These are phyloP conservation scores for Seira musarum DNA, from an alignment of 2,888 invertebrate genomes.

Conservation along the genomic window DNA sequence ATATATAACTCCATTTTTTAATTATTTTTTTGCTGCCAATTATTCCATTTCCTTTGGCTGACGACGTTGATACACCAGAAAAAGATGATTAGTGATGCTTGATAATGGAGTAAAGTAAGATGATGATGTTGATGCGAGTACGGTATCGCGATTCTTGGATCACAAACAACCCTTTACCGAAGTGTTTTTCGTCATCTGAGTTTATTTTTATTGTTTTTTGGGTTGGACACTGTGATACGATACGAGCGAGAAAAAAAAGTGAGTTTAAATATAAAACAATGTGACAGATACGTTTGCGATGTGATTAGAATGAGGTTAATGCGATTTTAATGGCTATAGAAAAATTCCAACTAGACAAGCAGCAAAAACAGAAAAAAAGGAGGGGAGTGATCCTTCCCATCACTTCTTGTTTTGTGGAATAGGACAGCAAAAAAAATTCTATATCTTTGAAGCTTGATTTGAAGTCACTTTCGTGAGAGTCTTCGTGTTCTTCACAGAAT, in stretches of 20 bases:
- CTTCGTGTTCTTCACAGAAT: too few relatives aligned
- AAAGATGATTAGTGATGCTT: too few relatives aligned
- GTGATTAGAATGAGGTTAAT: conserved; percentile 70
- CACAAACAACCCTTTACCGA: too few relatives aligned
- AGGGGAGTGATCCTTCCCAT: conserved; percentile 42
- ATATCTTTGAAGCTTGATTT: conserved; percentile 52
- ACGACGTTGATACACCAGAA: too few relatives aligned
- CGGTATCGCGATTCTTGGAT: too few relatives aligned
- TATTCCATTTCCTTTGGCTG: too few relatives aligned
- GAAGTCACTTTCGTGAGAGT: conserved; percentile 44
- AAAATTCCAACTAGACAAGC: conserved; percentile 68
- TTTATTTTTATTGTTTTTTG: conserved; percentile 26
- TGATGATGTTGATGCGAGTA: too few relatives aligned
- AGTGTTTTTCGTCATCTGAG: conserved; percentile 24
- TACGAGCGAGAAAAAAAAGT: conserved; percentile 33
- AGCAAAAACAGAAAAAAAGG: conserved; percentile 24
- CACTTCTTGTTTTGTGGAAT: conserved; percentile 24
- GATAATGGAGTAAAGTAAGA: too few relatives aligned
- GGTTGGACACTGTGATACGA: conserved; percentile 44
- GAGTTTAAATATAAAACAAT: conserved; percentile 70
- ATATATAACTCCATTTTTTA: too few relatives aligned
- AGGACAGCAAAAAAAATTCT: conserved; percentile 40
- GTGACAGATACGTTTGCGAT: conserved; percentile 62
- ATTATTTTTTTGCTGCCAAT: too few relatives aligned
- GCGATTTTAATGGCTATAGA: conserved; percentile 70